A percentile compares a stretch with the other conserved stretches of the same genome.
These are phyloP conservation scores for Eriocheir sinensis DNA, from an alignment of 1,140 invertebrate species.

Conservation along the genomic window DNA sequence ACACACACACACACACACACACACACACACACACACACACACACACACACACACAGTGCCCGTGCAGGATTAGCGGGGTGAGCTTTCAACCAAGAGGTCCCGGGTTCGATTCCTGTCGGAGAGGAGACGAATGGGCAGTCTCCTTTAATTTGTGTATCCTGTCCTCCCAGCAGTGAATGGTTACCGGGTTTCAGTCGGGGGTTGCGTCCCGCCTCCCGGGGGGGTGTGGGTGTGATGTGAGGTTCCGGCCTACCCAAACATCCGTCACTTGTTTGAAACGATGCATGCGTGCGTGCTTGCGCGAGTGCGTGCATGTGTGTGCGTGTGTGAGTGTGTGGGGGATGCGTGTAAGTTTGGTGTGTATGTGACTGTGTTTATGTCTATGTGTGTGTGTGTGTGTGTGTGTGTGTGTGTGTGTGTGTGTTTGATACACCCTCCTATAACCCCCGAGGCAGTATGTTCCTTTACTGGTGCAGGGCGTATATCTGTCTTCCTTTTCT, in stretches of 20 bases:
- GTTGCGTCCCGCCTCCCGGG: too few species aligned
- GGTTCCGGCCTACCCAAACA: too few species aligned
- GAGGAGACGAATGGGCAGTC: too few species aligned
- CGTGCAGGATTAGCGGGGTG: too few species aligned
- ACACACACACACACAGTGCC: neutral
- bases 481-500: neutral
- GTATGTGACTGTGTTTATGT: neutral
- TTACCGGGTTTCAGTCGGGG: too few species aligned
- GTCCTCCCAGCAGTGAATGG: too few species aligned
- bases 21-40: slow-evolving; percentile 36
- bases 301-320: neutral
- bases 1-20: slow-evolving; percentile 29
- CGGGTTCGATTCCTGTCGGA: too few species aligned
- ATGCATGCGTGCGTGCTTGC: neutral
- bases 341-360: slow-evolving; percentile 22
- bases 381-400: neutral
- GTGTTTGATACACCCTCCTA: neutral
- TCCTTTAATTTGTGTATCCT: too few species aligned
- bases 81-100: too few species aligned
- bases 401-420: too few species aligned
- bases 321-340: slow-evolving; percentile 19
- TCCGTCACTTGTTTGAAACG: too few species aligned
- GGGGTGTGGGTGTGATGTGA: too few species aligned
- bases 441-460: neutral
- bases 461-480: neutral